A percentile compares a stretch with the other conserved stretches of the same genome.
These are phyloP conservation scores for roundworm (Caenorhabditis elegans) DNA, from an alignment of 1,140 invertebrate genomes.

Conservation along the genomic window WBcel235 BX284604.4:7434001-7434500, in stretches of 20 bases:
- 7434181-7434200: no score
- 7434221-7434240: neutral
- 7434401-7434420: neutral
- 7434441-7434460: slow-evolving; percentile 28
- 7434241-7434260: no score
- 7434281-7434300: neutral
- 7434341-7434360: no score
- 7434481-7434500: slow-evolving; percentile 11
- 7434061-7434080: no score
- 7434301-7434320: neutral
- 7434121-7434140: no score
- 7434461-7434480: slow-evolving; percentile 42
- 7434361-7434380: neutral
- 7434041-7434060: no score
- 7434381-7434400: slow-evolving; percentile 6
- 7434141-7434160: no score
- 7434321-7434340: neutral
- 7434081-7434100: no score
- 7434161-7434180: no score
- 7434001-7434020: neutral
- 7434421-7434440: neutral
- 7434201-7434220: no score
- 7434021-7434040: no score
- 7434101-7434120: no score
- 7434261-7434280: neutral